A percentile compares a stretch with the other conserved stretches of the same genome.
phyloP scores from a whole-genome alignment of 2,113 vertebrate species.

The Noturus placidus region DNA sequence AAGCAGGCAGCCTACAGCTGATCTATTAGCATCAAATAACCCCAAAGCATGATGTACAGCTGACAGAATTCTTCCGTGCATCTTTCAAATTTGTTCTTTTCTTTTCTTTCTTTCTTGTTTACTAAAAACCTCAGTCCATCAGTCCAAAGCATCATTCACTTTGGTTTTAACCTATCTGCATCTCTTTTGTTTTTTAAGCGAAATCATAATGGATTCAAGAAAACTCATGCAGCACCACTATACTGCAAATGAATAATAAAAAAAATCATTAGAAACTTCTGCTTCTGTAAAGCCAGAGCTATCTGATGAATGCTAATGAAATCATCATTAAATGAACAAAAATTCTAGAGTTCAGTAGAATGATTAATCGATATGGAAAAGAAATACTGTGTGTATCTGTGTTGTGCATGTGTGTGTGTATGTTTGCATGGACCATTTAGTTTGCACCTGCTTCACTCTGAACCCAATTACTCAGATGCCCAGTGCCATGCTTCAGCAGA shows the following conservation, averaged over 20 bases:
- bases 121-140: not conserved
- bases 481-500: not conserved
- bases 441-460: conserved; percentile 18
- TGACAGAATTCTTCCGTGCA: not conserved
- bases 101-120: not conserved
- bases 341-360: conserved; percentile 9
- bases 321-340: conserved; percentile 35
- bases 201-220: not conserved
- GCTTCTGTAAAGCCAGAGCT: conserved; percentile 11
- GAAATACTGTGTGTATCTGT: not conserved
- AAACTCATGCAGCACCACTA: not conserved
- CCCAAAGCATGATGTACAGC: not conserved
- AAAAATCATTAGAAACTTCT: not conserved
- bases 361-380: conserved; percentile 2
- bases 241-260: not conserved
- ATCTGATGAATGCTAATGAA: conserved; percentile 30
- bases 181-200: not conserved
- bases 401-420: not conserved
- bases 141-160: not conserved
- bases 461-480: conserved; percentile 33
- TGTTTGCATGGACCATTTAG: conserved; percentile 9
- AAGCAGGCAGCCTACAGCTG: conserved; percentile 8
- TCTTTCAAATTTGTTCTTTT: not conserved
- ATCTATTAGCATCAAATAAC: not conserved
- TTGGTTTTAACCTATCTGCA: not conserved